Conservation (phyloP, 2,113 vertebrate species). For the Galeopterus variegatus region DNA sequence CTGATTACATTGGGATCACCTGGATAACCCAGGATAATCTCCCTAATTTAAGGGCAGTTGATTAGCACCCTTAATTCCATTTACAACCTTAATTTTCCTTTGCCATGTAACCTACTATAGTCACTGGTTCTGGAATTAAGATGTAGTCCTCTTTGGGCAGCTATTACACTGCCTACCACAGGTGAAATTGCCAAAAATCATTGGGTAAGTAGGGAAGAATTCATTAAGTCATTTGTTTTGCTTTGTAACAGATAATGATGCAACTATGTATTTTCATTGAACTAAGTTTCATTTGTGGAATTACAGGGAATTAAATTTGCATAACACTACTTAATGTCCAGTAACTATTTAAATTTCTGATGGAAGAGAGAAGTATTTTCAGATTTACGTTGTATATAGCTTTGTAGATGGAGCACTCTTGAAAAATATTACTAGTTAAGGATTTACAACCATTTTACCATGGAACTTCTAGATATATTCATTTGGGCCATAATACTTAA, state of each 20-base stretch:
- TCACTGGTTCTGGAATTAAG: neutral
- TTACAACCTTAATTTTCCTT: neutral
- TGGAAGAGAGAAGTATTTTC: neutral
- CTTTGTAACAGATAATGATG: neutral
- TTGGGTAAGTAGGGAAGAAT: neutral
- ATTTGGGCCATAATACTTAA: neutral
- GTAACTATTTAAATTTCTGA: conserved; percentile 13
- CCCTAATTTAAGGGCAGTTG: neutral
- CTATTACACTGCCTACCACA: neutral
- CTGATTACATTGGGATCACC: neutral
- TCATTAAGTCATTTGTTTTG: neutral
- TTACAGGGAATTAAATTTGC: neutral
- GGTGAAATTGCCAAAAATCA: neutral
- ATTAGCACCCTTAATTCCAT: neutral
- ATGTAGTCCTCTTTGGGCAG: neutral
- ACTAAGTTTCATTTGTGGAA: neutral
- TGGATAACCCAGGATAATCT: neutral
- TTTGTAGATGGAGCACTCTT: neutral
- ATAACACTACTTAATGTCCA: neutral
- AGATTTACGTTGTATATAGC: neutral
- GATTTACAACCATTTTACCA: conserved; percentile 10
- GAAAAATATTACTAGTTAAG: neutral
- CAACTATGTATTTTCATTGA: neutral
- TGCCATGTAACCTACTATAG: neutral
- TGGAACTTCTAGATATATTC: neutral